Conservation (phyloP, 53 echinoderm and acorn worm species). For the Astropecten irregularis region DNA sequence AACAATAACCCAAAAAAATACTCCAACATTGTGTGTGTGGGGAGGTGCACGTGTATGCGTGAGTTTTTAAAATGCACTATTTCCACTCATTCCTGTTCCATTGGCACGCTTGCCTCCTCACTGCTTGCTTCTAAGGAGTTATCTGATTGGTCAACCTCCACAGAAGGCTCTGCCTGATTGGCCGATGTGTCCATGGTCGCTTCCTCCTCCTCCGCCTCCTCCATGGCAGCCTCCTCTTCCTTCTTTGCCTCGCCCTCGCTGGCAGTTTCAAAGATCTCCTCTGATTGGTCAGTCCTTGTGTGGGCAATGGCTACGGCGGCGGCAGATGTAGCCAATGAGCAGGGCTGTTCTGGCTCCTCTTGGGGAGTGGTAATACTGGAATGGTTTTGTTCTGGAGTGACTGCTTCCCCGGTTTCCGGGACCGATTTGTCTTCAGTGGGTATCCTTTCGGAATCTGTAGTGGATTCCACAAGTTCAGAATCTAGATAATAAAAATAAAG, state of each 20-base stretch:
- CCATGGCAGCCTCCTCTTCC: neutral
- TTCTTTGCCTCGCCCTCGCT: neutral
- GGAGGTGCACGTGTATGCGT: too few species aligned
- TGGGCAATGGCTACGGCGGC: neutral
- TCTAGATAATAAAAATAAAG: neutral
- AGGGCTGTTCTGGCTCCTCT: neutral
- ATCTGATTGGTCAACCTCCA: neutral
- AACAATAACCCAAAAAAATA: too few species aligned
- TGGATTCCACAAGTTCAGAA: conserved; percentile 13
- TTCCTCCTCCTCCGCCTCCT: neutral
- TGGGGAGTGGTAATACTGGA: conserved; percentile 40
- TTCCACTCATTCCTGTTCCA: conserved; percentile 28
- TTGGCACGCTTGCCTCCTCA: neutral
- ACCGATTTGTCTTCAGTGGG: neutral
- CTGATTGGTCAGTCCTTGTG: conserved; percentile 22
- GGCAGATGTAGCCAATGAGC: conserved; percentile 11
- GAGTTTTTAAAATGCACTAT: neutral
- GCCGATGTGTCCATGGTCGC: neutral
- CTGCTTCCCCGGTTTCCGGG: conserved; percentile 1
- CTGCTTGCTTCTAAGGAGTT: neutral
- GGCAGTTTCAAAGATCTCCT: neutral
- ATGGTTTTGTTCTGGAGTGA: conserved; percentile 39
- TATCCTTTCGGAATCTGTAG: neutral
- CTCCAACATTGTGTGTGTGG: too few species aligned
- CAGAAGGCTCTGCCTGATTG: neutral